phyloP scores from a whole-genome alignment of 2,888 invertebrate species.

The Tortrix viridana region DNA sequence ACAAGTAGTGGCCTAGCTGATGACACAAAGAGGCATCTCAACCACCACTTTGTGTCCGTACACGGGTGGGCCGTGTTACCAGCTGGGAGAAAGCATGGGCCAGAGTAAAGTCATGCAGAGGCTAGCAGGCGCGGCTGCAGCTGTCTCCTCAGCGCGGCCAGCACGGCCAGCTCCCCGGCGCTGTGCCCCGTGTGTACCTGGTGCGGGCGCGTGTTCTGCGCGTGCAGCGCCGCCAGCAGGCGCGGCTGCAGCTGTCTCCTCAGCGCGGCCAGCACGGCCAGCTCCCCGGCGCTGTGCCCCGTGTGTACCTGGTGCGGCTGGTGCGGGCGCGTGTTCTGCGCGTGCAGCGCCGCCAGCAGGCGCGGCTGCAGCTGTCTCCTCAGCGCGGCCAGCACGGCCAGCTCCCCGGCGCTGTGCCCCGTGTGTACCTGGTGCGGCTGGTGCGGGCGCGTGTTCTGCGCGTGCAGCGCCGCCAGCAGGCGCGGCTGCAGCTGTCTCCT shows the following conservation, averaged over 20 bases:
- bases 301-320: constrained; percentile 40
- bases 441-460: constrained; percentile 64
- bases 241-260: constrained; percentile 89
- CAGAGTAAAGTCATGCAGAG: no score
- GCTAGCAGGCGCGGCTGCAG: constrained; percentile 89
- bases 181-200: constrained; percentile 37
- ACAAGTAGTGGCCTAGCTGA: no score
- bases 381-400: constrained; percentile 88
- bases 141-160: constrained; percentile 87
- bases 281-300: constrained; percentile 71
- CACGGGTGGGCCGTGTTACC: no score
- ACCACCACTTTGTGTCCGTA: no score
- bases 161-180: constrained; percentile 86
- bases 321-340: constrained; percentile 64
- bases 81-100: no score
- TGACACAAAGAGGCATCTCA: no score
- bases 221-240: constrained; percentile 86
- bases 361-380: constrained; percentile 89
- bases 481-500: constrained; percentile 89
- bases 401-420: constrained; percentile 71
- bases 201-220: constrained; percentile 63
- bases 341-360: constrained; percentile 86
- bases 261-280: constrained; percentile 88
- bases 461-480: constrained; percentile 86
- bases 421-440: constrained; percentile 40